Evolutionary conservation across 1,140 invertebrate species (phyloP), one percentile per base, ranked within the genome.

Genomic region (Penaeus indicus): DNA sequence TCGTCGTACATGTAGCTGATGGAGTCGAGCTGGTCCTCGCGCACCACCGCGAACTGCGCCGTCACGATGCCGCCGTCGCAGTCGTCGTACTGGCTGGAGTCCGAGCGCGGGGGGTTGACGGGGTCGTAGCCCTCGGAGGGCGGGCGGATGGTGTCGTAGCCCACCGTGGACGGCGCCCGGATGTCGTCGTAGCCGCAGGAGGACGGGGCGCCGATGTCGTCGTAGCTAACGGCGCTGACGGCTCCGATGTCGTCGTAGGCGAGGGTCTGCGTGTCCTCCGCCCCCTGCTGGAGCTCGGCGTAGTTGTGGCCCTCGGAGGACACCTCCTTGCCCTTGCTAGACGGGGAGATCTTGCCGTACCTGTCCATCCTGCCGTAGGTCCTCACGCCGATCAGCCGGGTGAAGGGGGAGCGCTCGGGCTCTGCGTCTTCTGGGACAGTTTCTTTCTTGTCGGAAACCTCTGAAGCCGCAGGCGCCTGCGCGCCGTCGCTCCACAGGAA

Each of bases 1-100:
- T 92, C 91, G 84, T 92, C 91, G 64, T 92, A 92, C 61, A 91
- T 85, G 88, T 91, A 91, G 64, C 90, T 90, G 75, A 91, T 91
- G 54, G 90, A 91, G 84, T 91, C 90, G 61, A 91, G 18, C 81
- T 92, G 91, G 78, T 91, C 88, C 88, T 92, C 91, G 27, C 81
- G 64, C 3, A 92, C 91, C n/a, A 92, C 90, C 3, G 90, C 91
- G 21, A 91, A 89, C 19, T 90, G 85, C 25, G 91, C 90, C 38
- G 88, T 91, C 11, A 90, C 90, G n/a, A 90, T 85, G n/a, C 90
- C 90, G 22, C 88, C 91, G 67, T 91, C 91, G 62, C 90, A 91
- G 72, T 91, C 91, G 63, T 91, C 91, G 81, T 91, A 91, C 32
- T 89, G 88, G 81, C 89, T 90, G 13, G 91, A 91, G 62, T 89